These are phyloP conservation scores for Nasonovia ribisnigri DNA, from an alignment of 2,888 invertebrate species.

Conservation along the genomic window DNA sequence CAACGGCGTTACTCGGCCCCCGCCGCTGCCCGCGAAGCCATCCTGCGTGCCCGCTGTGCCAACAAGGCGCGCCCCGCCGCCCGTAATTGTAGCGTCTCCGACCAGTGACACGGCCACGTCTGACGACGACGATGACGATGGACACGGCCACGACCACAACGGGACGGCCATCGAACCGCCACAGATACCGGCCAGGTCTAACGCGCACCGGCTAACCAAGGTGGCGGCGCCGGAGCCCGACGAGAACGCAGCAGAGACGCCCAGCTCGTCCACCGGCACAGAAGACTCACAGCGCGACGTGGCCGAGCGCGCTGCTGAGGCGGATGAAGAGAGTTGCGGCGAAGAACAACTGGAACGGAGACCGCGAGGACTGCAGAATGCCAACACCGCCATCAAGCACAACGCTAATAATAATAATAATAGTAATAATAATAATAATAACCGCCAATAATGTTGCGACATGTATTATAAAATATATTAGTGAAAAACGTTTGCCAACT, in stretches of 20 bases:
- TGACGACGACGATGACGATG: constrained; percentile 65
- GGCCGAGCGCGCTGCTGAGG: constrained; percentile 68
- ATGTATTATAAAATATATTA: neutral
- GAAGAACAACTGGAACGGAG: constrained; percentile 65
- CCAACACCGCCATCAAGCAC: neutral
- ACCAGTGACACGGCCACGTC: constrained; percentile 69
- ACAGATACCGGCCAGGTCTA: constrained; percentile 63
- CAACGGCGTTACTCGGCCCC: constrained; percentile 68
- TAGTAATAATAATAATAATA: constrained; percentile 15
- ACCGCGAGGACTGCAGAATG: constrained; percentile 38
- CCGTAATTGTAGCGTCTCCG: constrained; percentile 69
- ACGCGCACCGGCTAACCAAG: constrained; percentile 60
- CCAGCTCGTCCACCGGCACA: constrained; percentile 68
- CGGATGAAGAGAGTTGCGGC: constrained; percentile 68
- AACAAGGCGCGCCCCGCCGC: constrained; percentile 67
- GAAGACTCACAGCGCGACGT: constrained; percentile 67
- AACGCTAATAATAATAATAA: neutral
- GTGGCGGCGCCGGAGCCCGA: constrained; percentile 56
- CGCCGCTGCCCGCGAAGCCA: constrained; percentile 69
- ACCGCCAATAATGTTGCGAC: neutral
- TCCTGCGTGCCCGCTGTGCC: constrained; percentile 67
- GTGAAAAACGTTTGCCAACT: constrained; percentile 55
- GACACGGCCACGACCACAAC: constrained; percentile 62
- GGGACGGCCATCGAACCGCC: constrained; percentile 59
- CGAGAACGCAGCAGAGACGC: constrained; percentile 67